Conservation (phyloP, 2,113 vertebrate genomes). For the Pollimyrus isidori region DNA sequence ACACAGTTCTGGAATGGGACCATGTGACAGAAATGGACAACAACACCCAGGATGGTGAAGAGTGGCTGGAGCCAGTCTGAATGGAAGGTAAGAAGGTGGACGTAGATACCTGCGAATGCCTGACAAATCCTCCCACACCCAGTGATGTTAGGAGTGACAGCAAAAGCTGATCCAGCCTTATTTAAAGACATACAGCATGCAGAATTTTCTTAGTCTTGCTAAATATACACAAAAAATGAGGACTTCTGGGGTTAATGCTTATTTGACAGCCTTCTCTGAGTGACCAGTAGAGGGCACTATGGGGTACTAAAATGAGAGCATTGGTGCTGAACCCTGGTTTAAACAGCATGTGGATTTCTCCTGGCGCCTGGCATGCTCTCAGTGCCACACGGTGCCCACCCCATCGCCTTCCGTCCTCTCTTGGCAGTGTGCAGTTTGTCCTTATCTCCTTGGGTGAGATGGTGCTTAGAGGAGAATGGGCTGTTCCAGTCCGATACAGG, state of each 20-base stretch:
- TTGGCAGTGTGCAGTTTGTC: not conserved
- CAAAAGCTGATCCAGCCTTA: not conserved
- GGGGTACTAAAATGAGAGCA: not conserved
- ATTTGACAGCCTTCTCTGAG: not conserved
- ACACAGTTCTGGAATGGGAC: not conserved
- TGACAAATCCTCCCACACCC: not conserved
- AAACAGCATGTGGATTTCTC: not conserved
- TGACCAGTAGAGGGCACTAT: not conserved
- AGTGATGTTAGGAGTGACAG: not conserved
- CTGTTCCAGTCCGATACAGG: not conserved
- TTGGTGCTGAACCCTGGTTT: not conserved
- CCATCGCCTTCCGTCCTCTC: not conserved
- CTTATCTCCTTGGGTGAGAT: not conserved
- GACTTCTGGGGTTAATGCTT: not conserved
- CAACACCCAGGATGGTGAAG: not conserved
- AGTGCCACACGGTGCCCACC: not conserved
- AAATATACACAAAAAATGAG: not conserved
- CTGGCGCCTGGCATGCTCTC: not conserved
- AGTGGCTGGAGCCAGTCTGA: not conserved
- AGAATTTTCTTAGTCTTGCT: not conserved
- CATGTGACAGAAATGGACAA: not conserved
- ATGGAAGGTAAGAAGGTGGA: not conserved
- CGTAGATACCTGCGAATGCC: not conserved
- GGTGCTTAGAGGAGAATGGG: not conserved
- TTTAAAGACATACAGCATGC: not conserved